These are phyloP conservation scores for Emys orbicularis DNA, from an alignment of 2,797 vertebrate genomes.

Conservation along the genomic window DNA sequence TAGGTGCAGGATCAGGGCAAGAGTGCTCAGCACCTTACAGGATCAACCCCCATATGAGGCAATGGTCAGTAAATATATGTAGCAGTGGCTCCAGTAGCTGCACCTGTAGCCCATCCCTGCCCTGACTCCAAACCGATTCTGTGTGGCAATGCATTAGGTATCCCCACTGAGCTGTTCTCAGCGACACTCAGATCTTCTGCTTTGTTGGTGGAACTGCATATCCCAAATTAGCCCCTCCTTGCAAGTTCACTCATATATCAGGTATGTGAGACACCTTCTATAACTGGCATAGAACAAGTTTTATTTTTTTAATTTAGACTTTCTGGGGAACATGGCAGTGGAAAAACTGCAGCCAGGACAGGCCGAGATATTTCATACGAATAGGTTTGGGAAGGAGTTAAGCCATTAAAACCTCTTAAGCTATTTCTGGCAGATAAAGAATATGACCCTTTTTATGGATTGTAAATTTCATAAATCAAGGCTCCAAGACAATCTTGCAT, in stretches of 20 bases:
- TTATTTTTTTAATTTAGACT: not conserved
- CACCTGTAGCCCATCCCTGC: fast-evolving
- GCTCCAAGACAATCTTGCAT: not conserved
- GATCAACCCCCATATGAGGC: fast-evolving
- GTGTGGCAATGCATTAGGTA: not conserved
- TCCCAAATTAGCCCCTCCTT: not conserved
- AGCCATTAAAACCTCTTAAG: not conserved
- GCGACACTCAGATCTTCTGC: not conserved
- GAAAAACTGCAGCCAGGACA: not conserved
- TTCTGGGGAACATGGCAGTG: not conserved
- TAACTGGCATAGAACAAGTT: not conserved
- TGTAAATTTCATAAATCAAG: not conserved
- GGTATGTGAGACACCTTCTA: not conserved
- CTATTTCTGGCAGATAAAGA: not conserved
- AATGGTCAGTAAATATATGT: fast-evolving
- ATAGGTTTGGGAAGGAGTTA: not conserved
- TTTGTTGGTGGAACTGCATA: not conserved
- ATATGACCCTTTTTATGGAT: not conserved
- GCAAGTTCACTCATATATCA: not conserved
- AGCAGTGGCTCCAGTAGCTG: not conserved
- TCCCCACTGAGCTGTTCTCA: fast-evolving
- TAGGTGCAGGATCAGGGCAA: not conserved
- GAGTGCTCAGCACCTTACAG: not conserved
- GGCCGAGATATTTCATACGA: not conserved
- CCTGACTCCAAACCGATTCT: fast-evolving